These are phyloP conservation scores for Scaptomyza pallida DNA, from an alignment of 1,140 invertebrate genomes.

Conservation along the genomic window DNA sequence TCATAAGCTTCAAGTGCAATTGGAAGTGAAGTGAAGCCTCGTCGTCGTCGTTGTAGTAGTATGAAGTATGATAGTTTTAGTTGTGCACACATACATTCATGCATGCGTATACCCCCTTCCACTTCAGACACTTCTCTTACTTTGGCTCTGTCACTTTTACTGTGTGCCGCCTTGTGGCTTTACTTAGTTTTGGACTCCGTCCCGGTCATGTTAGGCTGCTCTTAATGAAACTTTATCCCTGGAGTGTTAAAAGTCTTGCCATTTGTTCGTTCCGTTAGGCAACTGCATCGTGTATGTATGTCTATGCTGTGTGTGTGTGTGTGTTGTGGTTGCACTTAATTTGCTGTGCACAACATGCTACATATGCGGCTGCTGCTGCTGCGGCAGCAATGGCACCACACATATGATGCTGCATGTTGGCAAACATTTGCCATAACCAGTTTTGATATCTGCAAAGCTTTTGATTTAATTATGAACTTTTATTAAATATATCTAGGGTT, in stretches of 20 bases:
- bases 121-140: background rate
- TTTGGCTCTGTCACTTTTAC: slow-evolving; percentile 15
- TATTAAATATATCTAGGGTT: too few species aligned
- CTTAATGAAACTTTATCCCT: slow-evolving; percentile 82
- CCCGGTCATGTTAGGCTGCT: slow-evolving; percentile 55
- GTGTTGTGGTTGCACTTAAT: slow-evolving; percentile 50
- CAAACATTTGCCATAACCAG: slow-evolving; percentile 8
- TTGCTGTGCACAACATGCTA: slow-evolving; percentile 41
- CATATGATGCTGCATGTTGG: slow-evolving; percentile 5
- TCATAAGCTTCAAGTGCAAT: slow-evolving; percentile 55
- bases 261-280: slow-evolving; percentile 52
- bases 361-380: slow-evolving; percentile 30
- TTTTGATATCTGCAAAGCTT: slow-evolving; percentile 3
- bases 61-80: slow-evolving; percentile 73
- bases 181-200: slow-evolving; percentile 56
- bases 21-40: slow-evolving; percentile 47
- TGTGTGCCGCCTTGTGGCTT: slow-evolving; percentile 44
- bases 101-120: background rate
- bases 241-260: slow-evolving; percentile 77
- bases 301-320: slow-evolving; percentile 9
- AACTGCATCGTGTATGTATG: slow-evolving; percentile 20
- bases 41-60: slow-evolving; percentile 43
- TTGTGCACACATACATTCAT: background rate
- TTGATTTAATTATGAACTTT: too few species aligned
- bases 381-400: slow-evolving; percentile 21